Evolutionary conservation across 2,888 invertebrate species (phyloP).

Genomic region (Acrocyrtus sp.): DNA sequence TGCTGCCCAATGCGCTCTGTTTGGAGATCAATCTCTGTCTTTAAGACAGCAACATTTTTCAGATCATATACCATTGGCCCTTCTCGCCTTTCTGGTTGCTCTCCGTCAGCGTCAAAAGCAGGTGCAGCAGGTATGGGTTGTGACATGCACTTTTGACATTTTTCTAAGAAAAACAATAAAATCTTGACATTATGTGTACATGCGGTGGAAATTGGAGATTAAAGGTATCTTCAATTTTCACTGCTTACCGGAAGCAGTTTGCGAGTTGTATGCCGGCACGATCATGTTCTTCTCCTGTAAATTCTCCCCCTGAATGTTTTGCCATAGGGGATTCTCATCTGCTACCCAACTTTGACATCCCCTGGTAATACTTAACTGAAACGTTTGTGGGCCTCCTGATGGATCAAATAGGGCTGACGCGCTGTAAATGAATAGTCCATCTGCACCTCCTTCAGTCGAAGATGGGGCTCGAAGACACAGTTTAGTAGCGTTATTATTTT

Average conservation of each 20-base stretch:
- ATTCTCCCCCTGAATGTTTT: constrained; percentile 41
- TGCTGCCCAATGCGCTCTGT: constrained; percentile 52
- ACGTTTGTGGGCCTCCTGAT: not conserved
- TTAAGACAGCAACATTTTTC: constrained; percentile 49
- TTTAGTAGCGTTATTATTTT: constrained; percentile 13
- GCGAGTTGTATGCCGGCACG: constrained; percentile 26
- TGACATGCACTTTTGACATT: constrained; percentile 43
- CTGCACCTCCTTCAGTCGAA: constrained; percentile 31
- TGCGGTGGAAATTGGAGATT: too few species aligned
- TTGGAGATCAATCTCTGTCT: constrained; percentile 55
- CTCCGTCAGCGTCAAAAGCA: constrained; percentile 31
- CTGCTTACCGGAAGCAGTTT: constrained; percentile 36
- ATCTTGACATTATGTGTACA: too few species aligned
- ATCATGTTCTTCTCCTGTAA: constrained; percentile 50
- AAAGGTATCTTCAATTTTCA: constrained; percentile 3
- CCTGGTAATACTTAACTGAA: constrained; percentile 29
- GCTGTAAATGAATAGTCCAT: constrained; percentile 52
- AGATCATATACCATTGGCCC: constrained; percentile 47
- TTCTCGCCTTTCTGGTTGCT: constrained; percentile 29
- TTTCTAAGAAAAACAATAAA: constrained; percentile 24
- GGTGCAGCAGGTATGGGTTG: constrained; percentile 39
- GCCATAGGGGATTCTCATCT: constrained; percentile 33
- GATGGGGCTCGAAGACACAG: constrained; percentile 49
- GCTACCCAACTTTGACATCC: constrained; percentile 50
- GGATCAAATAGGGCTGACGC: constrained; percentile 25